Conservation (phyloP, 1,140 invertebrate species). For the Druon quercuslanigerum region DNA sequence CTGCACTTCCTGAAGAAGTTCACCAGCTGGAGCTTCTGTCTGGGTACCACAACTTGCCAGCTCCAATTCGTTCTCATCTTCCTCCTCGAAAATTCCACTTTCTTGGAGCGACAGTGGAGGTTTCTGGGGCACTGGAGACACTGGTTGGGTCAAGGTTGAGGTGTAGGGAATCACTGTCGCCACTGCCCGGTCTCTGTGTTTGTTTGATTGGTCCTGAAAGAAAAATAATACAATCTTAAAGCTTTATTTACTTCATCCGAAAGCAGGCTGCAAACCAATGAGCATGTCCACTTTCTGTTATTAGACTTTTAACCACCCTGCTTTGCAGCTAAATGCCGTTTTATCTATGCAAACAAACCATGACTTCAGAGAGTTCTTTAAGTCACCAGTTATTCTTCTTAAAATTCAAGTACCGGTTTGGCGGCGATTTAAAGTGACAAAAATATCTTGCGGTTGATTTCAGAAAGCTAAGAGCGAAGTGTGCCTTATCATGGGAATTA, state of each 20-base stretch:
- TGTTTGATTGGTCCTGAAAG: constrained; percentile 58
- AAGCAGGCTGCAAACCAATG: too few species aligned
- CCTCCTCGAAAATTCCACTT: constrained; percentile 75
- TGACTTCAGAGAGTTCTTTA: background rate
- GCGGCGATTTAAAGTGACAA: background rate
- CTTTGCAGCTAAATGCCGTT: background rate
- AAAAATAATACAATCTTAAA: background rate
- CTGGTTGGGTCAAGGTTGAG: constrained; percentile 50
- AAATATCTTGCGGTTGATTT: background rate
- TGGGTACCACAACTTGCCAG: constrained; percentile 65
- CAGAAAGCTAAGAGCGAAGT: background rate
- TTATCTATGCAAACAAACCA: constrained; percentile 5
- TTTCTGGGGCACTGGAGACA: constrained; percentile 59
- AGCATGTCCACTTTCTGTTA: background rate
- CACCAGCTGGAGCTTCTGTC: constrained; percentile 67
- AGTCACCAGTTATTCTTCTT: background rate
- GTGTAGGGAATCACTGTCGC: constrained; percentile 70
- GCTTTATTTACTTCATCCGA: too few species aligned
- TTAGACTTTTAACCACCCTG: background rate
- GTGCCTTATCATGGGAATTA: constrained; percentile 4
- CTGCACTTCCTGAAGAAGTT: constrained; percentile 68
- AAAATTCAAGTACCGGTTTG: constrained; percentile 1
- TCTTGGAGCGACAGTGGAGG: constrained; percentile 72
- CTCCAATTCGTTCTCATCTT: constrained; percentile 59
- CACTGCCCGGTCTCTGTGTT: constrained; percentile 65